Base-by-base conservation (phyloP, 37 sponge, comb jelly and placozoan genomes). In the Beroe forskalii region DNA sequence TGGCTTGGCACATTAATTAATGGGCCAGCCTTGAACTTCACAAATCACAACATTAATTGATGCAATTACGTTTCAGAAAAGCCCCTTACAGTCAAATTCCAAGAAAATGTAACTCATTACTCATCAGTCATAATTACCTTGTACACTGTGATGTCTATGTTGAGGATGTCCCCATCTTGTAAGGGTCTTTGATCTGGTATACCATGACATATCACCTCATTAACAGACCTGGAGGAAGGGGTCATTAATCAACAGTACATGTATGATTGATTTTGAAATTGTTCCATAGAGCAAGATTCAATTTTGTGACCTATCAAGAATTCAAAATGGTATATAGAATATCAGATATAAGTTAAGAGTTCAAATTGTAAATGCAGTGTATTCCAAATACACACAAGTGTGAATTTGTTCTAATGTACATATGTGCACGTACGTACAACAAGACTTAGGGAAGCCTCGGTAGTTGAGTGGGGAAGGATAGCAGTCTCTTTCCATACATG, bases 401-500 rank as follows among this genome's bases (percentile, higher is more conserved):
- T n/a, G n/a, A n/a, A n/a, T n/a, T n/a, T n/a, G n/a, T n/a, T n/a
- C n/a, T n/a, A n/a, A n/a, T n/a, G 6, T 48, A 48, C 6, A 48
- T 6, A 17, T 37, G 32, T 2, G 19, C 0, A 67, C 95, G 89
- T 63, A 95, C 94, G 94, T 95, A 92, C 97, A 97, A 76, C 96
- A 95, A 19, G 97, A 97, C 75, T 97, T 97, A 30, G 97, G 97
- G 67, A 94, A 97, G 43, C 94, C 80, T 67, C 62, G 91, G 89
- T 97, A 97, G 91, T 97, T 97, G 40, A 97, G 93, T 20, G 97
- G 97, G 37, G 95, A 94, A 39, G 97, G 97, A 61, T 97, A 97
- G 76, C 97, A 97, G 38, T 97, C 94, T 33, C 97, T 37, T 62
- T 94, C 96, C 41, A 95, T 67, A 48, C 92, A 92, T 24, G 97